A percentile compares a stretch with the other conserved stretches of the same genome.
These are phyloP conservation scores for Arbacia lixula DNA, from an alignment of 53 echinoderm and acorn worm genomes.

Conservation along the genomic window DNA sequence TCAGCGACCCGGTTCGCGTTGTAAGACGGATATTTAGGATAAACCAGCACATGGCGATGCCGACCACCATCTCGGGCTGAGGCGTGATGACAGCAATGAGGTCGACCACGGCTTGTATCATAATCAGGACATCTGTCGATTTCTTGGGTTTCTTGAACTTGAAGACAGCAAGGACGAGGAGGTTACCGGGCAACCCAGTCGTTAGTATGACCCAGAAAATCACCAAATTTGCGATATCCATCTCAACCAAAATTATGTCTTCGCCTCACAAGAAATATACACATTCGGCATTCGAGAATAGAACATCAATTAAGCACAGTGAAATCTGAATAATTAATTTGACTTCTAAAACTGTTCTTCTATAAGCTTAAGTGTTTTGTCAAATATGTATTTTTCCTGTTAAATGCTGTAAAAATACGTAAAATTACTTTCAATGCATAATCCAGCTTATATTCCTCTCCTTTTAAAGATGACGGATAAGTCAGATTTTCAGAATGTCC, in stretches of 20 bases:
- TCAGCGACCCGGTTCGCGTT: not conserved
- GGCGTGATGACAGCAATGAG: conserved; percentile 59
- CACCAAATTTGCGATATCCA: conserved; percentile 18
- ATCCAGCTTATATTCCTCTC: no score
- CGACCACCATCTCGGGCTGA: conserved; percentile 21
- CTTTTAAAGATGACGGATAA: no score
- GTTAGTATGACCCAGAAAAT: conserved; percentile 39
- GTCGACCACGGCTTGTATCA: conserved; percentile 64
- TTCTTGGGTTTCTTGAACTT: conserved; percentile 39
- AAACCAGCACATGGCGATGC: not conserved
- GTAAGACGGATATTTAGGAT: not conserved
- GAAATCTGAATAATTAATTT: no score
- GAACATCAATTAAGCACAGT: no score
- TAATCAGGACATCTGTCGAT: conserved; percentile 59
- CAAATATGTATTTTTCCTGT: no score
- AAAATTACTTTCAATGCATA: no score
- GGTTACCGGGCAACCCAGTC: conserved; percentile 66
- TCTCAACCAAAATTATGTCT: not conserved
- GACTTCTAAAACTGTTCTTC: no score
- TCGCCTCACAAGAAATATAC: no score
- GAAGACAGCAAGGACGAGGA: conserved; percentile 49
- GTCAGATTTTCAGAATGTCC: no score
- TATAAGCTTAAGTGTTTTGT: no score
- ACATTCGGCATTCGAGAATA: no score
- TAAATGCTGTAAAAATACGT: no score